Evolutionary conservation across 2,888 invertebrate species (phyloP).

Genomic region (Crematogaster levior): DNA sequence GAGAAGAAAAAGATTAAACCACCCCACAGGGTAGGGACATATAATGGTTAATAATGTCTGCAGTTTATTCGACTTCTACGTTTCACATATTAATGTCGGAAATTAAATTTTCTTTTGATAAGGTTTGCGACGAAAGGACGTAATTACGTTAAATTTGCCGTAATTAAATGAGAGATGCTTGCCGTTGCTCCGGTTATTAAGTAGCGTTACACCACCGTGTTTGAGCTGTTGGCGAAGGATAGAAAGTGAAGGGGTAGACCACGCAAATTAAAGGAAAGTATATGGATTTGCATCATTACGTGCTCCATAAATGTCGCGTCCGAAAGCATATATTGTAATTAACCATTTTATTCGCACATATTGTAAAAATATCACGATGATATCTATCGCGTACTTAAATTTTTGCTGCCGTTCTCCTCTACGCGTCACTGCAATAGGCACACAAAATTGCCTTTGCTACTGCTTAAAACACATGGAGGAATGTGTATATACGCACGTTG

Average conservation of each 20-base stretch:
- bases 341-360: background rate
- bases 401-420: background rate
- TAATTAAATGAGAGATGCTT: slow-evolving; percentile 59
- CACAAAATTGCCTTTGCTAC: slow-evolving; percentile 21
- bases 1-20: too few relatives aligned
- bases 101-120: slow-evolving; percentile 43
- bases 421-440: background rate
- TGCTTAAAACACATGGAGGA: slow-evolving; percentile 49
- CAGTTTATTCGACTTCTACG: background rate
- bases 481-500: background rate
- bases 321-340: slow-evolving; percentile 27
- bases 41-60: background rate
- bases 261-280: slow-evolving; percentile 30
- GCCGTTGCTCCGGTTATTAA: slow-evolving; percentile 59
- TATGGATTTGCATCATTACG: slow-evolving; percentile 28
- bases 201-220: slow-evolving; percentile 45
- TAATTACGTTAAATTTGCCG: slow-evolving; percentile 47
- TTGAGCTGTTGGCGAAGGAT: slow-evolving; percentile 9
- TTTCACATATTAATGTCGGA: slow-evolving; percentile 25
- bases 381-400: background rate
- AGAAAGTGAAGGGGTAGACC: slow-evolving; percentile 53
- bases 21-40: too few relatives aligned
- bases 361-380: background rate
- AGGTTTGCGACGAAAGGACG: slow-evolving; percentile 18
- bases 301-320: slow-evolving; percentile 25